A percentile compares a stretch with the other conserved stretches of the same genome.
These are phyloP conservation scores for Caenorhabditis wallacei DNA, from an alignment of 2,888 invertebrate species.

Conservation along the genomic window DNA sequence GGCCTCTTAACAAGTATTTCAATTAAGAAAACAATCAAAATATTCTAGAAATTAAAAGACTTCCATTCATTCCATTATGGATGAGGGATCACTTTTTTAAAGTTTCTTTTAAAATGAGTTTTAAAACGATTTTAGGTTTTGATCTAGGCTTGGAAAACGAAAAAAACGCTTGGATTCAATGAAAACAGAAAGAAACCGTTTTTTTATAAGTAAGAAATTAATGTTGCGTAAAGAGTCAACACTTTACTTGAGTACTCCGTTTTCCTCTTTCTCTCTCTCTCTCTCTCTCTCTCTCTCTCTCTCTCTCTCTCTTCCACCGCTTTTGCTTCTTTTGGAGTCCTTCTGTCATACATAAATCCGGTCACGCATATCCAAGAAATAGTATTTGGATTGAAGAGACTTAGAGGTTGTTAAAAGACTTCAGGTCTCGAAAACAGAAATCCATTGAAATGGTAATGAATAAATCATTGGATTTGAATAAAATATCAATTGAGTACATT, in stretches of 20 bases:
- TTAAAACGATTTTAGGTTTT: too few species aligned
- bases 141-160: too few species aligned
- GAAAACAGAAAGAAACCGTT: too few species aligned
- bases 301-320: too few species aligned
- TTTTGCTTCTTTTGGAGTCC: not conserved
- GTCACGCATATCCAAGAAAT: conserved; percentile 53
- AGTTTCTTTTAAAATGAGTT: too few species aligned
- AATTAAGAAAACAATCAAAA: not conserved
- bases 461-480: conserved; percentile 43
- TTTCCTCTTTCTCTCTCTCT: not conserved
- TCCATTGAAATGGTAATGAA: conserved; percentile 38
- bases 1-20: conserved; percentile 16
- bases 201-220: too few species aligned
- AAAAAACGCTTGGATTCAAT: too few species aligned
- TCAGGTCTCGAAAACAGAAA: conserved; percentile 52
- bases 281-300: too few species aligned
- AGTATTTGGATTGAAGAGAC: conserved; percentile 22
- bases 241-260: conserved; percentile 36
- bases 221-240: conserved; percentile 15
- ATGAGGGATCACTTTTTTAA: too few species aligned
- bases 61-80: too few species aligned
- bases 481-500: conserved; percentile 38
- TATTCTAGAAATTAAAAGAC: not conserved
- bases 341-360: conserved; percentile 54
- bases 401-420: conserved; percentile 27